Percentiles rank a stretch among this genome's conserved stretches.
phyloP scores from a whole-genome alignment of 2,888 invertebrate species.

The Phrixothrix hirtus region DNA sequence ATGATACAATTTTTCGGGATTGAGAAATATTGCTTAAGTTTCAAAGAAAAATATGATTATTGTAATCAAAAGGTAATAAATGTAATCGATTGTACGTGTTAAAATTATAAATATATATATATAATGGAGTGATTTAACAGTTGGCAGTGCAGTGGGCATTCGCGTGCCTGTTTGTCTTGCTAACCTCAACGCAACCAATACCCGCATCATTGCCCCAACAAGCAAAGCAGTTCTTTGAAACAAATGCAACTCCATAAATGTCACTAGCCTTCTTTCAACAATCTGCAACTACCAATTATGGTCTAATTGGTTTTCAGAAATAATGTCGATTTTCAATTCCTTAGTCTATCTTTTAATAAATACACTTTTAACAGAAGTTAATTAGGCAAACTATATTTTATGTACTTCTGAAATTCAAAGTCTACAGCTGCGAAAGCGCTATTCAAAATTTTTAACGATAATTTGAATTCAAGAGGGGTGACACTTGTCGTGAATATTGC shows the following conservation, averaged over 20 bases:
- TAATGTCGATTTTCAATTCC: slow-evolving; percentile 55
- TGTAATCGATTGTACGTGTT: slow-evolving; percentile 41
- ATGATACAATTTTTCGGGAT: no score
- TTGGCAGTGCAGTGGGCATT: slow-evolving; percentile 14
- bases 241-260: slow-evolving; percentile 57
- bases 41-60: slow-evolving; percentile 42
- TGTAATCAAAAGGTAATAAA: slow-evolving; percentile 46
- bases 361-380: slow-evolving; percentile 44
- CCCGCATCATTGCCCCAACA: slow-evolving; percentile 50
- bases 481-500: slow-evolving; percentile 28
- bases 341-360: slow-evolving; percentile 52
- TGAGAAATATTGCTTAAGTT: no score
- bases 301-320: slow-evolving; percentile 58
- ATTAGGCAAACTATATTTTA: slow-evolving; percentile 18
- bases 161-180: slow-evolving; percentile 37
- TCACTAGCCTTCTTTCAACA: slow-evolving; percentile 55
- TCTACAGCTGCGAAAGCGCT: no score
- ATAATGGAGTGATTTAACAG: slow-evolving; percentile 21
- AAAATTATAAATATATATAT: slow-evolving; percentile 43
- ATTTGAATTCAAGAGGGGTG: slow-evolving; percentile 19
- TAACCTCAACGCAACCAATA: slow-evolving; percentile 30
- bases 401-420: not conserved
- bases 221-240: slow-evolving; percentile 54
- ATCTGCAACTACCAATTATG: slow-evolving; percentile 57
- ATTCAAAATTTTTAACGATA: slow-evolving; percentile 20